Conservation (phyloP, 2,888 invertebrate species). For the Noctua fimbriata region DNA sequence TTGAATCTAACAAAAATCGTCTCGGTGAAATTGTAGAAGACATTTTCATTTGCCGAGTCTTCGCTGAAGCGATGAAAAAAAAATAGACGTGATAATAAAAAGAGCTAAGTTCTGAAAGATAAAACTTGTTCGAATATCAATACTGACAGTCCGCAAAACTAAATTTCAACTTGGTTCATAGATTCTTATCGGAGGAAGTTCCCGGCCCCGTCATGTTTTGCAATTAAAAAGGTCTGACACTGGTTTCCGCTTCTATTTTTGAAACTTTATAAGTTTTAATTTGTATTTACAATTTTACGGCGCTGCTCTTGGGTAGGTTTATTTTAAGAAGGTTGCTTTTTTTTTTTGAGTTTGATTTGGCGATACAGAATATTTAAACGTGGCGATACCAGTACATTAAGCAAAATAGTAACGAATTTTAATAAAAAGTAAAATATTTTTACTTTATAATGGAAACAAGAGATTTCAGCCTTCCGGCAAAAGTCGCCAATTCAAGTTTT, state of each 20-base stretch:
- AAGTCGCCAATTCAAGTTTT: neutral
- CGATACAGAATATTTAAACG: neutral
- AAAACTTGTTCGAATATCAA: conserved; percentile 76
- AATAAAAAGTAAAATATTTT: neutral
- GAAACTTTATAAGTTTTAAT: conserved; percentile 19
- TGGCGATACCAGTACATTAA: neutral
- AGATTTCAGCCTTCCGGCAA: neutral
- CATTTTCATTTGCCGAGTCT: conserved; percentile 59
- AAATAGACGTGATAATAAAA: conserved; percentile 59
- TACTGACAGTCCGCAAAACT: conserved; percentile 70
- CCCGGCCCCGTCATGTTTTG: conserved; percentile 65
- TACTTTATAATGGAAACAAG: neutral
- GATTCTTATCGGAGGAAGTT: conserved; percentile 76
- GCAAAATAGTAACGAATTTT: neutral
- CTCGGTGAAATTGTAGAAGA: conserved; percentile 41
- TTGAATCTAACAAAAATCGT: conserved; percentile 17
- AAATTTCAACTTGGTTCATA: conserved; percentile 73
- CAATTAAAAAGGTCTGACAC: conserved; percentile 70
- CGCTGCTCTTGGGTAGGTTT: neutral
- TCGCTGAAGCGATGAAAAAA: conserved; percentile 59
- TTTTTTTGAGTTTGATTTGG: too few species aligned
- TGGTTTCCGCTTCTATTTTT: conserved; percentile 32
- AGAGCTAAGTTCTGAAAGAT: conserved; percentile 67
- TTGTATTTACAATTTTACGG: neutral
- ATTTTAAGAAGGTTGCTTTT: neutral